phyloP scores from a whole-genome alignment of 1,140 invertebrate genomes.

The Homalodisca vitripennis region DNA sequence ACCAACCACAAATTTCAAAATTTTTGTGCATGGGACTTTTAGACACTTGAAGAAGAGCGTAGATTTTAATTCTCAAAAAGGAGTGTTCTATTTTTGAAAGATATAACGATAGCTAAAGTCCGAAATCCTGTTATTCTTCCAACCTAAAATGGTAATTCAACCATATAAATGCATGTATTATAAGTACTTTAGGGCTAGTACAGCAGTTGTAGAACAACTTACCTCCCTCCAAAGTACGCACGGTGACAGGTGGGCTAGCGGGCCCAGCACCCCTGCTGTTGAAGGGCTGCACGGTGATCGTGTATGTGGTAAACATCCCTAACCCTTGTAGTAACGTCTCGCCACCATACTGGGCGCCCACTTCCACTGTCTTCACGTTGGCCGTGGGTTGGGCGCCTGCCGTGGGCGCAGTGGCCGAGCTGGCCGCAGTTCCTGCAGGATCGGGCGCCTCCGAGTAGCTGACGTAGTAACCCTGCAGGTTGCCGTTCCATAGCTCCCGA shows the following conservation, averaged over 20 bases:
- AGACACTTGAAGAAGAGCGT: too few relatives aligned
- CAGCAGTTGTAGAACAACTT: conserved; percentile 42
- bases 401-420: not conserved
- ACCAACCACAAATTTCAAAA: too few relatives aligned
- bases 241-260: conserved; percentile 74
- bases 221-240: conserved; percentile 88
- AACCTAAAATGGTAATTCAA: too few relatives aligned
- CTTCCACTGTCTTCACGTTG: conserved; percentile 68
- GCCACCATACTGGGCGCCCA: conserved; percentile 58
- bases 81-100: too few relatives aligned
- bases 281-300: conserved; percentile 88
- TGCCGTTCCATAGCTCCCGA: conserved; percentile 86
- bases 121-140: too few relatives aligned
- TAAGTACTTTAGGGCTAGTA: not conserved
- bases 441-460: conserved; percentile 68
- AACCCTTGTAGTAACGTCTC: conserved; percentile 65
- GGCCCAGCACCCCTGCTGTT: conserved; percentile 89
- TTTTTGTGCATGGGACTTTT: too few relatives aligned
- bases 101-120: too few relatives aligned
- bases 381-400: conserved; percentile 45
- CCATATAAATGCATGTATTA: too few relatives aligned
- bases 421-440: not conserved
- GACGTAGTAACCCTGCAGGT: conserved; percentile 89
- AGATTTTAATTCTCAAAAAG: too few relatives aligned
- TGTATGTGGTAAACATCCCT: conserved; percentile 85